These are phyloP conservation scores for Actenoides lindsayi DNA, from an alignment of 2,113 vertebrate genomes.

Conservation along the genomic window DNA sequence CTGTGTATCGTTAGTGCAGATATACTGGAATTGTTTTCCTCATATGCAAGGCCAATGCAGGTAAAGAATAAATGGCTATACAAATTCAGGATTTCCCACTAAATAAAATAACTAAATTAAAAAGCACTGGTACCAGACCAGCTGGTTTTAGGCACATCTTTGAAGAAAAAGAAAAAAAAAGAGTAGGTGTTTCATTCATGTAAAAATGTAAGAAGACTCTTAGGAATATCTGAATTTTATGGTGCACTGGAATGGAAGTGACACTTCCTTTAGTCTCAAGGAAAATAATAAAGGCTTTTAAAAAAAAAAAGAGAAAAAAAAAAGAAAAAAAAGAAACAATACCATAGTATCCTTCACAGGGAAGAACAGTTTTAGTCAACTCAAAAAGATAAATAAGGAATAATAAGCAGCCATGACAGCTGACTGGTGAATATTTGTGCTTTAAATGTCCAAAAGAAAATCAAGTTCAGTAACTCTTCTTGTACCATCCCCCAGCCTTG, in stretches of 20 bases:
- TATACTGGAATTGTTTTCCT: background rate
- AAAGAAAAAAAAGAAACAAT: background rate
- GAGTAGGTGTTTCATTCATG: conserved; percentile 14
- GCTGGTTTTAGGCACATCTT: conserved; percentile 67
- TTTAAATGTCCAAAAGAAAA: conserved; percentile 62
- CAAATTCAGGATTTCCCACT: conserved; percentile 16
- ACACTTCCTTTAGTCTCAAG: conserved; percentile 36
- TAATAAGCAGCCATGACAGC: conserved; percentile 59
- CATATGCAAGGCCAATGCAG: conserved; percentile 48
- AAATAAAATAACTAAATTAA: conserved; percentile 42
- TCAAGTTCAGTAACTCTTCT: conserved; percentile 14
- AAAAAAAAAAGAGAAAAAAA: background rate
- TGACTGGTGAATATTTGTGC: conserved; percentile 63
- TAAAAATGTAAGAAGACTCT: background rate
- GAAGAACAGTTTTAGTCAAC: conserved; percentile 51
- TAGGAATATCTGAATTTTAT: background rate
- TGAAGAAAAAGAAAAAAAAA: conserved; percentile 23
- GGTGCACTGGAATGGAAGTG: conserved; percentile 51
- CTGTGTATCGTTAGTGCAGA: background rate
- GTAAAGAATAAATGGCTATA: conserved; percentile 54
- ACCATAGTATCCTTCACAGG: conserved; percentile 24
- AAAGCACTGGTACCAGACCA: conserved; percentile 68
- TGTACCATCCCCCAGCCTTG: conserved; percentile 27
- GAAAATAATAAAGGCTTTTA: conserved; percentile 26
- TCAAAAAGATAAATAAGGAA: conserved; percentile 42